These are phyloP conservation scores for Brachionus sp. DNA, from an alignment of 1,140 invertebrate genomes.

Conservation along the genomic window DNA sequence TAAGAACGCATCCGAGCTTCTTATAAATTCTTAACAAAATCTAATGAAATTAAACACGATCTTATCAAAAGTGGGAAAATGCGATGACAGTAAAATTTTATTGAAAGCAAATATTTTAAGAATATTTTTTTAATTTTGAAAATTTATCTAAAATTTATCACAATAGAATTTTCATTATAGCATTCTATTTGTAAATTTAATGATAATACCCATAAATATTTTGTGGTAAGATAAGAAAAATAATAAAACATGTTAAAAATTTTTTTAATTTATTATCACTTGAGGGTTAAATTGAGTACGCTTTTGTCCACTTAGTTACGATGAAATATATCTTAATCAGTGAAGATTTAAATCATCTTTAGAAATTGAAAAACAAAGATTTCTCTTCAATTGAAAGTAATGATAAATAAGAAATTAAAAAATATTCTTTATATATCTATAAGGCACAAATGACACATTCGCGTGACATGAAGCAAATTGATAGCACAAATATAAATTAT, in stretches of 20 bases:
- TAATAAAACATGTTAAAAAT: neutral
- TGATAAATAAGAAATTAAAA: neutral
- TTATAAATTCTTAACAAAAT: neutral
- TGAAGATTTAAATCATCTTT: neutral
- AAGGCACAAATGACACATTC: neutral
- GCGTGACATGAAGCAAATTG: neutral
- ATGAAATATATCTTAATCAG: neutral
- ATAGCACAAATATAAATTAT: neutral
- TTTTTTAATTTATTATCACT: constrained; percentile 1
- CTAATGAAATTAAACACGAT: neutral
- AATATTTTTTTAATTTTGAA: neutral
- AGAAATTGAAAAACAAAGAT: neutral
- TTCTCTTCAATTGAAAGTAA: neutral
- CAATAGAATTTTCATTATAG: neutral
- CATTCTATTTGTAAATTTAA: neutral
- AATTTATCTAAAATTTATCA: constrained; percentile 6
- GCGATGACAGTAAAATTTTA: neutral
- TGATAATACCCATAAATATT: neutral
- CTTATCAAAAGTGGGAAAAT: neutral
- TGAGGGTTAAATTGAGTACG: neutral
- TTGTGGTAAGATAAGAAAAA: neutral
- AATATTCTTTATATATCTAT: neutral
- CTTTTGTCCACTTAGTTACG: neutral
- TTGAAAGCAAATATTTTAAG: neutral
- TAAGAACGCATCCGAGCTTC: neutral